These are phyloP conservation scores for Gambelia wislizenii DNA, from an alignment of 2,797 vertebrate species.

Conservation along the genomic window DNA sequence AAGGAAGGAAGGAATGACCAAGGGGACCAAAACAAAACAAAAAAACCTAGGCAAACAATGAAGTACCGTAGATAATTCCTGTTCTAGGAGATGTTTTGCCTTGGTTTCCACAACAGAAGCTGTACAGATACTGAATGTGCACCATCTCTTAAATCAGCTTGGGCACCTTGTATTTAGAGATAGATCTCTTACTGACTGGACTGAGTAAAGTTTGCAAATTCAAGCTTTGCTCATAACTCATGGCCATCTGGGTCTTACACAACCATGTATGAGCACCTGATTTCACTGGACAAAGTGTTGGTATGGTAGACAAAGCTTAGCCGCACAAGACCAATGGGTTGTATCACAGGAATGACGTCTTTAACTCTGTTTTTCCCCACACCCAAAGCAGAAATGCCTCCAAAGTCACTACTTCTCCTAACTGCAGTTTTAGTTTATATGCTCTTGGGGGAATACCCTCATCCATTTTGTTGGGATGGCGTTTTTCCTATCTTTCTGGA, in stretches of 20 bases:
- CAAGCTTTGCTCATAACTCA: neutral
- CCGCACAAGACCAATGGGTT: neutral
- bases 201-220: neutral
- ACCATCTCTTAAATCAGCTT: slow-evolving; percentile 19
- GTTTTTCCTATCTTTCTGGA: neutral
- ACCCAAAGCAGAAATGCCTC: neutral
- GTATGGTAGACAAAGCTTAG: neutral
- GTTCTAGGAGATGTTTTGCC: slow-evolving; percentile 36
- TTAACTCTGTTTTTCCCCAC: neutral
- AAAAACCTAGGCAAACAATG: slow-evolving; percentile 63
- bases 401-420: neutral
- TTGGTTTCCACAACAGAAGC: slow-evolving; percentile 53
- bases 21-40: slow-evolving; percentile 54
- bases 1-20: slow-evolving; percentile 73
- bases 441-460: rapidly evolving
- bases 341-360: neutral
- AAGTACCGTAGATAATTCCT: slow-evolving; percentile 45
- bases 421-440: neutral
- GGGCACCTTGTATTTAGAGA: neutral
- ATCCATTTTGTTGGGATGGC: neutral
- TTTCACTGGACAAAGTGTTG: neutral
- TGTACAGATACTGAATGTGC: slow-evolving; percentile 2
- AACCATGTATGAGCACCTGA: neutral
- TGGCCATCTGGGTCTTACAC: neutral
- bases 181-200: neutral